Evolutionary conservation across 1,140 invertebrate species (phyloP), one percentile per base, ranked within the genome.

Genomic region (Zophobas atratus): DNA sequence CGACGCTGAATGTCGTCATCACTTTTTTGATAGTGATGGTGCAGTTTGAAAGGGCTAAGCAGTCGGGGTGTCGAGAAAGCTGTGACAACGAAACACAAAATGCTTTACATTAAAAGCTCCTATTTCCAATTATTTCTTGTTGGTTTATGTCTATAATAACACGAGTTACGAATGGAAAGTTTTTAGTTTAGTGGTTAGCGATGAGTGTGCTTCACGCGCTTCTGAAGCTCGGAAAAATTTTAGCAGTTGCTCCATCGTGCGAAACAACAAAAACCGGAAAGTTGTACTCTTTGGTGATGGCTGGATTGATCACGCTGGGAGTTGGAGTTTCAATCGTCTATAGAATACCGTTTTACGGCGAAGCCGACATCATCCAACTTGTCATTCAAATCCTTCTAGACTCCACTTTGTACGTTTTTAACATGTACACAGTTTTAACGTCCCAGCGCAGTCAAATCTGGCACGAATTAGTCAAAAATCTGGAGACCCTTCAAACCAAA

Each of bases 1-100:
- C 4, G 1, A 36, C 35, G 3, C 35, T 57, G 2, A 35, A 57
- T 20, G 55, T 35, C 34, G 5, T 57, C 34, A 8, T 57, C 34
- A 57, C 55, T 34, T 57, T 57, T 57, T 20, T 57, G 2, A 57
- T 57, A 2, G 55, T 57, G 2, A 33, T 57, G 55, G 34, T 57
- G 1, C 55, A 57, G 8, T 57, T 57, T 35, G 32, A 57, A 20
- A 2, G 49, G 6, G 20, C 4, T 8, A 6, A 6, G 20, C 2
- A 53, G 49, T 2, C 6, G 6, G 5, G 20, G 5, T 6, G 49
- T 8, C 49, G 20, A 20, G 4, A 6, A n/a, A 6, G 3, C 6
- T 46, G 43, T 20, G 20, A 20, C 20, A 20, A 20, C 20, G 20
- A 20, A 20, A 20, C 20, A 20, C 20, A 20, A 20, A 20, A 20